Evolutionary conservation across 2,113 vertebrate species (phyloP).

Genomic region (Aegithalos caudatus): DNA sequence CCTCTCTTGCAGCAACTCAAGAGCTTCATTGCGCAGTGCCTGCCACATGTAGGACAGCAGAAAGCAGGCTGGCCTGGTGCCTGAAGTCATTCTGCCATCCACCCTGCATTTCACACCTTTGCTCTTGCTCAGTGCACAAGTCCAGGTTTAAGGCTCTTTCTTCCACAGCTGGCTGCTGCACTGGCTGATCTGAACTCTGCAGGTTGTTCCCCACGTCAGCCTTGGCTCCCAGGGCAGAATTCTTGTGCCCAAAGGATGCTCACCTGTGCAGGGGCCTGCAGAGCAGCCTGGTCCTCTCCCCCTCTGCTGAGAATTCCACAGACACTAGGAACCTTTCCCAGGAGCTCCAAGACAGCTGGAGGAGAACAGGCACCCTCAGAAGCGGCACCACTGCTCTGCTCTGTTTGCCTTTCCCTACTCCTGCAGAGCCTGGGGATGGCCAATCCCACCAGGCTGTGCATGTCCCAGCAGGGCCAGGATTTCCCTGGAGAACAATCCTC

Average conservation of each 20-base stretch:
- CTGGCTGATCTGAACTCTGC: background rate
- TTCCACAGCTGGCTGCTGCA: background rate
- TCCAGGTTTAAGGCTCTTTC: background rate
- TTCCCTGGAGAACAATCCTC: background rate
- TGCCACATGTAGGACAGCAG: background rate
- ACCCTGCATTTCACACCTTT: background rate
- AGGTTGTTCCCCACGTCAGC: fast-evolving
- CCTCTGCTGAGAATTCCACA: fast-evolving
- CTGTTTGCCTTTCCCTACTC: background rate
- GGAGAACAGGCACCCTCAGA: background rate
- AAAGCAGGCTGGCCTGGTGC: background rate
- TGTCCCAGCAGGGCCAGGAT: fast-evolving
- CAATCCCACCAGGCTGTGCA: background rate
- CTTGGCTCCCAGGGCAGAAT: background rate
- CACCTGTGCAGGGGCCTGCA: background rate
- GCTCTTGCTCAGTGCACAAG: background rate
- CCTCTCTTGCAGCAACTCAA: background rate
- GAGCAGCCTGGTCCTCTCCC: background rate
- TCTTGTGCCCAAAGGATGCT: background rate
- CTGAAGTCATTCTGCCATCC: background rate
- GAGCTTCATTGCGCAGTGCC: background rate
- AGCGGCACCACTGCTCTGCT: background rate
- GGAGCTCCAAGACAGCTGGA: background rate
- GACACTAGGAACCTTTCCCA: background rate
- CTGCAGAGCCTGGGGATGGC: background rate